Evolutionary conservation across 1,140 invertebrate genomes (phyloP), one percentile per base, ranked within the genome.

Genomic region (Brachionus angularis): DNA sequence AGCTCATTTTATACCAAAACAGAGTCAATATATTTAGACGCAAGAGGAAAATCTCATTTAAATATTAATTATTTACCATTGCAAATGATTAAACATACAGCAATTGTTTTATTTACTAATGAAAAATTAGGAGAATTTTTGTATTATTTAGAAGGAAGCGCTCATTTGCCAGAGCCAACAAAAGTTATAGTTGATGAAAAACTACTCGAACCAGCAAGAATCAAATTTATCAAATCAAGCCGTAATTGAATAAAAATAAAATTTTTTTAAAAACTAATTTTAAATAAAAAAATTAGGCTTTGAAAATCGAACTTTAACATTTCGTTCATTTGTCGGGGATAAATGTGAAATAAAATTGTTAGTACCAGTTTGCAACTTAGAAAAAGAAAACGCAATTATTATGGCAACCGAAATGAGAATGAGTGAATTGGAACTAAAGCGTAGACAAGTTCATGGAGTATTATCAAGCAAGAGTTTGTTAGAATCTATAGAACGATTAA

Each of bases 21-120:
- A 36, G 72, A 73, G 14, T 70, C 62, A 46, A 72, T 81, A 2
- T 73, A 75, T 44, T 47, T 81, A 44, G 73, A 75, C 25, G 50
- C 75, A 12, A 61, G 75, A 44, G 73, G 69, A 10, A 62, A 73
- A 25, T 67, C 73, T 8, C 76, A 73, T 29, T 64, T 80, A 4
- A 76, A 80, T 39, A 73, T 82, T 2, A 73, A 78, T 62, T 82
- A 79, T 72, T 71, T 82, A 23, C 80, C 80, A 1, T 80, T 81
- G 72, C 72, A 75, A 50, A 74, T 78, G 21, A 79, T 78, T 72
- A 76, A 77, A 46, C 75, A 76, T 36, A 76, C 79, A 72, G 80
- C 77, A 53, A 78, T 77, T 4, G 74, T 81, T 4, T 76, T 81
- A 33, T 79, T 82, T 72, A 73, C 76, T 7, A 80, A 80, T 74